Evolutionary conservation across 2,888 invertebrate genomes (phyloP).

Genomic region (Leucophora obtusa): DNA sequence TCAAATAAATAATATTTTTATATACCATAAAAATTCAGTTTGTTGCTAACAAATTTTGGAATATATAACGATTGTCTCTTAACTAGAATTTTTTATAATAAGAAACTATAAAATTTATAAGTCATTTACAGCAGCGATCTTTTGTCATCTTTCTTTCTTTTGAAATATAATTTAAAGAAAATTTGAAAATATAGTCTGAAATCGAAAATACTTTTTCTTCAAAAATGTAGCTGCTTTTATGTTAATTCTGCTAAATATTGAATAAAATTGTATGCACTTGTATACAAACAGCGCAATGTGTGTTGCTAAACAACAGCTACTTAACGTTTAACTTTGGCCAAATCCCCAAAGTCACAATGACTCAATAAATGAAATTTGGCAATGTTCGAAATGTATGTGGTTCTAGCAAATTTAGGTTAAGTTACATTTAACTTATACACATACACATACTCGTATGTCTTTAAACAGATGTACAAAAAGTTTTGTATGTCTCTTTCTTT

Average conservation of each 20-base stretch:
- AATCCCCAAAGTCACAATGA: slow-evolving; percentile 48
- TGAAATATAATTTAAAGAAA: no score
- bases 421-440: slow-evolving; percentile 39
- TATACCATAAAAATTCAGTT: no score
- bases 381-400: slow-evolving; percentile 55
- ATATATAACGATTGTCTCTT: no score
- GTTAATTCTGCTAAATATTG: neutral
- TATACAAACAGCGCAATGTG: slow-evolving; percentile 18
- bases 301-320: slow-evolving; percentile 16
- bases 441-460: slow-evolving; percentile 11
- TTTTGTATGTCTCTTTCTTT: neutral
- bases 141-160: no score
- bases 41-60: no score
- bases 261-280: neutral
- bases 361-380: slow-evolving; percentile 55
- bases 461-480: neutral
- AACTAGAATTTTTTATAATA: no score
- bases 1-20: neutral
- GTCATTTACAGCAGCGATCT: no score
- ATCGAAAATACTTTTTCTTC: no score
- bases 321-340: slow-evolving; percentile 33
- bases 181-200: no score
- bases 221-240: neutral
- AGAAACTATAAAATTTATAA: no score
- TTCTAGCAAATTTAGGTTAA: slow-evolving; percentile 51